Evolutionary conservation across 2,113 vertebrate species (phyloP).

Genomic region (Bubo blakistoni): DNA sequence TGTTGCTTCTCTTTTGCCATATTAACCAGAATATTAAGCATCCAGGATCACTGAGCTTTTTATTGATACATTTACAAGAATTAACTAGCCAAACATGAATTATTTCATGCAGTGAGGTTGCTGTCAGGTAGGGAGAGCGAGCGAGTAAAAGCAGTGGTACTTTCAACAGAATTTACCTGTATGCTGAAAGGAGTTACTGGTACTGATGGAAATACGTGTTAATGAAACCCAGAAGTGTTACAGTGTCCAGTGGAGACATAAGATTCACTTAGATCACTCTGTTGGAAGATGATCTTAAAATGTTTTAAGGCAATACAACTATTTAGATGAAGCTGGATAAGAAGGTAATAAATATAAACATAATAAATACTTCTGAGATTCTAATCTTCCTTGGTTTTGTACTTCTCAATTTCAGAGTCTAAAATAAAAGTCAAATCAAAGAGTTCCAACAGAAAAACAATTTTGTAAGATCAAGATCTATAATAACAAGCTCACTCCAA

Average conservation of each 20-base stretch:
- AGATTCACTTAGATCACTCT: neutral
- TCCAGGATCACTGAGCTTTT: neutral
- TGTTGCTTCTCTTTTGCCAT: neutral
- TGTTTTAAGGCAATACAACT: neutral
- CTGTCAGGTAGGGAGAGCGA: neutral
- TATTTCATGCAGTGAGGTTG: neutral
- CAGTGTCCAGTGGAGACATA: neutral
- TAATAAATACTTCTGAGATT: neutral
- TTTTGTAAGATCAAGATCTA: slow-evolving; percentile 6
- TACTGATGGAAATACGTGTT: neutral
- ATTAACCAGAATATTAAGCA: neutral
- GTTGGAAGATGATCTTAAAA: neutral
- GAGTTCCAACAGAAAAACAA: neutral
- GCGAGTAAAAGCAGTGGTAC: neutral
- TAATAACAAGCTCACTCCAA: slow-evolving; percentile 21
- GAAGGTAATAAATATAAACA: neutral
- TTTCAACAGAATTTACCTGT: neutral
- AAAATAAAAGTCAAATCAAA: slow-evolving; percentile 34
- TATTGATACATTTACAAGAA: neutral
- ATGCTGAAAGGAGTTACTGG: neutral
- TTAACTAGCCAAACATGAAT: neutral
- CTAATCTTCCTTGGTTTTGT: neutral
- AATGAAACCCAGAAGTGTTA: neutral
- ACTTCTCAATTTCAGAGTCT: neutral
- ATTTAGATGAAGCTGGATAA: slow-evolving; percentile 8